Base-by-base conservation (phyloP, 64 coral and sea anemone species). In the Stichodactyla mertensii region DNA sequence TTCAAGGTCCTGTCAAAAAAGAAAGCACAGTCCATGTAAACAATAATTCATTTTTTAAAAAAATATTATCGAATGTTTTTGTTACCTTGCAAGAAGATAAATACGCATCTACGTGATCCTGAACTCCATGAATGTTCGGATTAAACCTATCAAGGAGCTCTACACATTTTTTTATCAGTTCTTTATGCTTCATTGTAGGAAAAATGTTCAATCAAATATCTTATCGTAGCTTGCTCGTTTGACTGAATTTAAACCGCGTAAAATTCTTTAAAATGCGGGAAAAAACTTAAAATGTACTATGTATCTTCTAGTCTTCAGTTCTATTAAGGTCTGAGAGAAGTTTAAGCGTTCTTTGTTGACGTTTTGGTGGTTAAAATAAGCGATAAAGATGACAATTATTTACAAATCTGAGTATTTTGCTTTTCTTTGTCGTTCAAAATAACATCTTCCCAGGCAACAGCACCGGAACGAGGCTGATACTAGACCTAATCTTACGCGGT, bases 111-210 rank as follows among this genome's bases (percentile, higher is more conserved):
- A 95, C 58, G 26, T 91, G 87, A 60, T 92, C 93, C 80, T 86
- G 90, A 58, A 92, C 89, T 11, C 93, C 93, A 74, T 92, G 93
- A 54, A 95, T 92, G 55, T 86, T 82, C 22, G 91, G 84, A 80
- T 90, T 90, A 78, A 90, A 96, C 31, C 83, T 79, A 71, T 93
- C 88, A 9, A 95, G 87, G 7, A 90, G 77, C 60, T 92, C 88
- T 13, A 89, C 80, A 88, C 91, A 96, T 78, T 22, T 67, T 20
- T 45, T 89, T 18, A 95, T 22, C 28, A 95, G 66, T 55, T 88
- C 86, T 92, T 95, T 92, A 57, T 95, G 89, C 55, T 89, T 91
- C 78, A 81, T 81, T 2, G 11, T 74, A 28, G 0, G 2, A 70
- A 70, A 11, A 74, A 31, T 74, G 2, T 11, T 74, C 69, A 13